Conservation (phyloP, 1,140 invertebrate genomes). For the Maniola jurtina region DNA sequence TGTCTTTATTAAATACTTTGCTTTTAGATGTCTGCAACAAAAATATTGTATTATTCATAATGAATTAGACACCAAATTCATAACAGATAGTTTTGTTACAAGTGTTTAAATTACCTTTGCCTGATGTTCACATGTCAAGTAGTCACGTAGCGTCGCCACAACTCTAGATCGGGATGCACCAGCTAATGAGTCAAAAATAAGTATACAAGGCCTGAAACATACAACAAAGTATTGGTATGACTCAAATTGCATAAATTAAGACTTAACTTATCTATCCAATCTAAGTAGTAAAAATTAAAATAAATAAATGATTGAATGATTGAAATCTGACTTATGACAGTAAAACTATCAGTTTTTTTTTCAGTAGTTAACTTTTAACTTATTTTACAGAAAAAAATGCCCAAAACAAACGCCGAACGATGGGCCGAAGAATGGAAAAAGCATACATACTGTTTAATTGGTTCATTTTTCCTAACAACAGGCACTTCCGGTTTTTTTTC, state of each 20-base stretch:
- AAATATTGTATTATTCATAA: conserved; percentile 26
- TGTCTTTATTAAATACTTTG: conserved; percentile 87
- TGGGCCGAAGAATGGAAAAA: too few species aligned
- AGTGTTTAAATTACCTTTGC: conserved; percentile 81
- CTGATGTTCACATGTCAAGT: conserved; percentile 93
- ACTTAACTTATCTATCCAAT: too few species aligned
- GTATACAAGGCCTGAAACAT: conserved; percentile 88
- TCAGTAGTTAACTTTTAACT: too few species aligned
- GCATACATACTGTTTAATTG: conserved; percentile 81
- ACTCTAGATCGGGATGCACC: conserved; percentile 89
- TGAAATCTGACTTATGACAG: too few species aligned
- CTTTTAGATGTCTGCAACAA: conserved; percentile 70
- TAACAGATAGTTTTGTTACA: not conserved
- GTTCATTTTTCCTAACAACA: conserved; percentile 56
- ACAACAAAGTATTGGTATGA: not conserved
- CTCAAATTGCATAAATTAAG: too few species aligned
- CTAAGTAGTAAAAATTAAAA: too few species aligned
- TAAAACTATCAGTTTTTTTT: too few species aligned
- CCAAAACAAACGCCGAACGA: too few species aligned
- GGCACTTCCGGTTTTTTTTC: conserved; percentile 63
- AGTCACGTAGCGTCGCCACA: conserved; percentile 92
- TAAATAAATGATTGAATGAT: too few species aligned
- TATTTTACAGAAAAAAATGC: too few species aligned
- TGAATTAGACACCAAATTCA: conserved; percentile 10
- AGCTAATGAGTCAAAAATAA: conserved; percentile 96